These are phyloP conservation scores for Steatocranus sp. DNA, from an alignment of 2,797 vertebrate genomes.

Conservation along the genomic window DNA sequence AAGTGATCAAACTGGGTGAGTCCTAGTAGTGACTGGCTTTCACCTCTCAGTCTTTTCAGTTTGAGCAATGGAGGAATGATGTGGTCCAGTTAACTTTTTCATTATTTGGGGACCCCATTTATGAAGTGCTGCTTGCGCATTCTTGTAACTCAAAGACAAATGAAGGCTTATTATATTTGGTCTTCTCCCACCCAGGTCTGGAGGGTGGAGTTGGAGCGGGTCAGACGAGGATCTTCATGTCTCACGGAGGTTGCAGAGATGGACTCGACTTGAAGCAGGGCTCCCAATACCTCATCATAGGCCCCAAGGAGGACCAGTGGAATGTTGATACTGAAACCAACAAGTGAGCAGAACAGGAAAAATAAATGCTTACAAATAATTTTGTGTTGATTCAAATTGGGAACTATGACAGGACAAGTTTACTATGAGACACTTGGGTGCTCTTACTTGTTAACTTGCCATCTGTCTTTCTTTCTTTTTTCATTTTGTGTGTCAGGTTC, in stretches of 20 bases:
- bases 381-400: background rate
- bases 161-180: rapidly evolving
- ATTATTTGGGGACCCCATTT: background rate
- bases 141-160: background rate
- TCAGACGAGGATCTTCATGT: slow-evolving; percentile 66
- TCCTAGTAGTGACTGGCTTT: background rate
- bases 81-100: background rate
- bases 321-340: slow-evolving; percentile 36
- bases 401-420: background rate
- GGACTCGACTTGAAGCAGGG: slow-evolving; percentile 50
- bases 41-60: no score
- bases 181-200: slow-evolving; percentile 29
- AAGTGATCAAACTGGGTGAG: slow-evolving; percentile 72
- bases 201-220: slow-evolving; percentile 53
- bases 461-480: background rate
- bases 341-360: slow-evolving; percentile 31
- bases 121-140: background rate
- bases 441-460: background rate
- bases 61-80: background rate
- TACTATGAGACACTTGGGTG: background rate
- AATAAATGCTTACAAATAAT: background rate
- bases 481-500: slow-evolving; percentile 38
- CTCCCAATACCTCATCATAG: slow-evolving; percentile 71
- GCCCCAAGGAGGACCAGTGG: slow-evolving; percentile 68
- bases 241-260: slow-evolving; percentile 68